Evolutionary conservation across 2,797 vertebrate species (phyloP), one percentile per base, ranked within the genome.

Genomic region (Balearica regulorum): DNA sequence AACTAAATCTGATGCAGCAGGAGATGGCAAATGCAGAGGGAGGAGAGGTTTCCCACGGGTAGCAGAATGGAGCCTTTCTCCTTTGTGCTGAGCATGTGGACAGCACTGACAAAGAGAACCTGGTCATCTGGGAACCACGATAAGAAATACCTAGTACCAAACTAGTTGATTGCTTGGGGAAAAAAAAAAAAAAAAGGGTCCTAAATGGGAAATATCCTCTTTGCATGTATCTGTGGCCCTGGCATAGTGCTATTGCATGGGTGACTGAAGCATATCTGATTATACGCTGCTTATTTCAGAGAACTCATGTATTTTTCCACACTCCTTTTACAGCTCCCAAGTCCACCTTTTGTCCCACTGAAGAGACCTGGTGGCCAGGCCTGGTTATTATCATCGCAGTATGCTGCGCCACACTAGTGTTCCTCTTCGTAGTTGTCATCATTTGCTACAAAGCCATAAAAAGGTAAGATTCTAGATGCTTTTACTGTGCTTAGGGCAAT

Each of bases 361-460:
- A 98, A 96, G 97, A 98, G 90, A 98, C 98, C 83, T 99, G 99
- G 99, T 99, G 99, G 99, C 99, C 98, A 78, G 99, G 99, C 97
- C 98, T 99, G 94, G 91, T 99, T 95, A 98, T 99, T 92, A 96
- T 99, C 71, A 98, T 99, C 49, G 99, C 99, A 7, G 98, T 99
- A 89, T 98, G 98, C 93, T 99, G 99, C 20, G 96, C 98, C 95
- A 99, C 98, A 57, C 96, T 98, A 60, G 98, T 99, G 95, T 98
- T 99, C 95, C 99, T 99, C 94, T 98, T 99, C 53, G 97, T 99
- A 97, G 98, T 99, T 94, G 98, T 99, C 98, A 99, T 99, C 98
- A 99, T 99, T 98, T 99, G 99, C 98, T 99, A 99, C 98, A 99
- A 99, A 98, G 99, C 99, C 98, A 99, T 99, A 97, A 99, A 99